A percentile compares a stretch with the other conserved stretches of the same genome.
Conservation (phyloP, 2,888 invertebrate genomes). For the Allacma fusca region DNA sequence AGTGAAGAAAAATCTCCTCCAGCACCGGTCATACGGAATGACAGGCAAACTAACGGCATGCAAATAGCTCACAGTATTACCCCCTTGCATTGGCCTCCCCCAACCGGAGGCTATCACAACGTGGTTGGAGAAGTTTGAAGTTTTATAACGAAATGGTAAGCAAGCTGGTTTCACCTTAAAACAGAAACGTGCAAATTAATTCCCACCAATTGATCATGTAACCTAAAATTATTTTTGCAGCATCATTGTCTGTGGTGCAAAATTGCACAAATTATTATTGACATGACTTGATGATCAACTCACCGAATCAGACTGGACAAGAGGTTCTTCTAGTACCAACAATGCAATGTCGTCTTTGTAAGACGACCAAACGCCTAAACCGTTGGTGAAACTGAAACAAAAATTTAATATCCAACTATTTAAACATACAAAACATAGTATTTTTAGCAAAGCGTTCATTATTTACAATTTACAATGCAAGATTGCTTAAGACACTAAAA, state of each 20-base stretch:
- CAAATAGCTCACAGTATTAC: neutral
- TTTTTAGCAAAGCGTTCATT: no score
- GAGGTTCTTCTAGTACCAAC: neutral
- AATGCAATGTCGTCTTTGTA: neutral
- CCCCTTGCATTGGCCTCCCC: neutral
- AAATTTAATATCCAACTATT: no score
- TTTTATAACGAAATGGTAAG: neutral
- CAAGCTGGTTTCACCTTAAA: neutral
- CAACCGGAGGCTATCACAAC: neutral
- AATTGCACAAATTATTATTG: no score
- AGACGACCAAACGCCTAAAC: neutral
- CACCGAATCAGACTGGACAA: neutral
- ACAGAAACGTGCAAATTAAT: no score
- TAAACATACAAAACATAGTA: no score
- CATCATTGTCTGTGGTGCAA: no score
- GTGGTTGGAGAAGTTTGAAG: neutral
- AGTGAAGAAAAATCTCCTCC: neutral
- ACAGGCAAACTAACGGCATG: neutral
- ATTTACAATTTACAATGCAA: no score
- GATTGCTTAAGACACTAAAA: no score
- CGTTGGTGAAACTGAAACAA: neutral
- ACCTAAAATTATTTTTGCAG: no score
- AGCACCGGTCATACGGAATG: neutral
- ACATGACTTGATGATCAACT: no score
- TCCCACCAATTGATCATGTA: no score